A percentile compares a stretch with the other conserved stretches of the same genome.
phyloP scores from a whole-genome alignment of 2,113 vertebrate species.

The Hippocampus mohnikei region DNA sequence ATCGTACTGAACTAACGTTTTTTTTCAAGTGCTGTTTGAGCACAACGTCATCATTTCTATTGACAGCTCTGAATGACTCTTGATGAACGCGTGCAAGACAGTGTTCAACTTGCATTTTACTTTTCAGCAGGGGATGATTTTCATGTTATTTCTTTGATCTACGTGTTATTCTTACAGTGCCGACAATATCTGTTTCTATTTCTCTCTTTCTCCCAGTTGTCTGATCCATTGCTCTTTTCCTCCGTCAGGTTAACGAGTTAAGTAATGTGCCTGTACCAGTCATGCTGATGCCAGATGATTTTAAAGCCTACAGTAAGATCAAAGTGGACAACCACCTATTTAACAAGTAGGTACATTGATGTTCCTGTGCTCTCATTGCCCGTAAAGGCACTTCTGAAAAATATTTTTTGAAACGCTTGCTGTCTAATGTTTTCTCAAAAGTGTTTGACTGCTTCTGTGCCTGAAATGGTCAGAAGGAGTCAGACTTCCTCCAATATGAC shows the following conservation, averaged over 20 bases:
- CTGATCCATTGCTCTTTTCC: conserved; percentile 4
- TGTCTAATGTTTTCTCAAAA: background rate
- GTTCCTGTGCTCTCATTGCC: conserved; percentile 1
- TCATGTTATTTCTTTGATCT: background rate
- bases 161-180: background rate
- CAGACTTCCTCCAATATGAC: background rate
- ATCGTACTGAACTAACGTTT: background rate
- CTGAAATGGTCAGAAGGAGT: background rate
- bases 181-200: background rate
- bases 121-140: background rate
- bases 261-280: conserved; percentile 93
- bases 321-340: conserved; percentile 99
- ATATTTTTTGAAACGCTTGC: background rate
- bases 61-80: background rate
- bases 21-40: background rate
- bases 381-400: background rate
- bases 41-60: background rate
- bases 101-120: background rate
- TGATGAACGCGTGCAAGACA: background rate
- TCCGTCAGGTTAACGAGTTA: conserved; percentile 87
- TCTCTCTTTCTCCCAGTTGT: background rate
- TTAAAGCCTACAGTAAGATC: conserved; percentile 97
- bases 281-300: conserved; percentile 96
- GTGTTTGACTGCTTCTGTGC: background rate
- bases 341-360: conserved; percentile 85